Conservation (phyloP, 2,113 vertebrate species). For the Rousettus leschenaultii region DNA sequence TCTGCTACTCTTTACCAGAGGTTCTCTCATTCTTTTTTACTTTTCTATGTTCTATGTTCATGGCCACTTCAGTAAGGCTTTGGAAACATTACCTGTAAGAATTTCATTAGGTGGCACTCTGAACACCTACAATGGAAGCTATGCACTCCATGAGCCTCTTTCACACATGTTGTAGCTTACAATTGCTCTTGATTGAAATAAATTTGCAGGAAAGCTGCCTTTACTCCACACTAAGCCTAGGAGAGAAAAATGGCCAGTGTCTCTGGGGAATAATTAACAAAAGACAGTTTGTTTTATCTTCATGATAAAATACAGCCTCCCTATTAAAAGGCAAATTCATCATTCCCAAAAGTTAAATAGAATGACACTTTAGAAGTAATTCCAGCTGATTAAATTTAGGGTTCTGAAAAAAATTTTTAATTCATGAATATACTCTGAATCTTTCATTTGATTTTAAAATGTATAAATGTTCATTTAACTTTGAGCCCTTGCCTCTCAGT, state of each 20-base stretch:
- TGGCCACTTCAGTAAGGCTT: neutral
- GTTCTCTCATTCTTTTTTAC: neutral
- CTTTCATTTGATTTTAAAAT: constrained; percentile 78
- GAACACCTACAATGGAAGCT: constrained; percentile 46
- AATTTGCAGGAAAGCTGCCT: constrained; percentile 60
- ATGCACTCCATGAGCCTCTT: neutral
- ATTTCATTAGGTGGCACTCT: constrained; percentile 44
- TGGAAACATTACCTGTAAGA: constrained; percentile 29
- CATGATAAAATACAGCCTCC: constrained; percentile 76
- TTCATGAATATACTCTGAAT: constrained; percentile 75
- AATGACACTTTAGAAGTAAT: constrained; percentile 78
- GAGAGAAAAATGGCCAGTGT: constrained; percentile 76
- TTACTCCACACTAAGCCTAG: constrained; percentile 54
- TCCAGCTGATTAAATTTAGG: constrained; percentile 78
- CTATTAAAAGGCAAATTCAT: constrained; percentile 77
- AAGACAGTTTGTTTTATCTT: constrained; percentile 79
- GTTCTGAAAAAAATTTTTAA: constrained; percentile 59
- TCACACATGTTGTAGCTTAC: constrained; percentile 35
- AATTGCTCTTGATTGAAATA: constrained; percentile 56
- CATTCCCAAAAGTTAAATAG: constrained; percentile 76
- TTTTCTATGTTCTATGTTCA: neutral
- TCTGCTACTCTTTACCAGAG: neutral
- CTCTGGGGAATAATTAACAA: constrained; percentile 78
- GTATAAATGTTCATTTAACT: constrained; percentile 79
- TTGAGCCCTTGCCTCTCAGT: constrained; percentile 72